Base-by-base conservation (phyloP, 2,888 invertebrate genomes). In the Teinopalpus imperialis region DNA sequence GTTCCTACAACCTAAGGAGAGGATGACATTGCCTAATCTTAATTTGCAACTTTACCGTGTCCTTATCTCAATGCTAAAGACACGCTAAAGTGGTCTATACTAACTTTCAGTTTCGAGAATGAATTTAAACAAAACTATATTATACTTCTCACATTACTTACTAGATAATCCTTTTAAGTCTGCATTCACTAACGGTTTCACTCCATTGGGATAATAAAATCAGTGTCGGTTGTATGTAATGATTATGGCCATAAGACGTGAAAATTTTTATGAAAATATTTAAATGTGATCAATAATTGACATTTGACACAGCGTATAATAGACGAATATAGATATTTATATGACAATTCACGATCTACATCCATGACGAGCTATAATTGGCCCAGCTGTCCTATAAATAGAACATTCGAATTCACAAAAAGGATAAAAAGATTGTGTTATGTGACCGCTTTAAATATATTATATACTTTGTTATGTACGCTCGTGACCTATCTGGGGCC, bases 61-160 rank as follows among this genome's bases (percentile, higher is more conserved):
- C 66, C 54, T 53, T 61, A 53, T 51, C 18, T 13, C 54, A 41
- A 53, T 48, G 53, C 45, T 61, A 60, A 53, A 49, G 68, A 40
- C 65, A 54, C 58, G 18, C 35, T 60, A 59, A 63, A 54, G 56
- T 64, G 58, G 43, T 53, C 5, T 14, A 56, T 57, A 47, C 26
- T 29, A 40, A 39, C 43, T 27, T 45, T 41, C 40, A 46, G 54
- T 58, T 59, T 42, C 52, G 47, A 43, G 59, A 55, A 54, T 61
- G 56, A 59, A 59, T 56, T 59, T 63, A 61, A 77, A 75, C 73
- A 67, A 72, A 82, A 83, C 83, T 71, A 86, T 87, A 86, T 87
- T 85, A 86, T 87, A 87, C 81, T 82, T 81, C 81, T 80, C 81
- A 79, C 74, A 54, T 64, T 51, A 55, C 50, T 61, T 56, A 40